phyloP scores from a whole-genome alignment of 1,140 invertebrate species.

The Drosophila sturtevanti region DNA sequence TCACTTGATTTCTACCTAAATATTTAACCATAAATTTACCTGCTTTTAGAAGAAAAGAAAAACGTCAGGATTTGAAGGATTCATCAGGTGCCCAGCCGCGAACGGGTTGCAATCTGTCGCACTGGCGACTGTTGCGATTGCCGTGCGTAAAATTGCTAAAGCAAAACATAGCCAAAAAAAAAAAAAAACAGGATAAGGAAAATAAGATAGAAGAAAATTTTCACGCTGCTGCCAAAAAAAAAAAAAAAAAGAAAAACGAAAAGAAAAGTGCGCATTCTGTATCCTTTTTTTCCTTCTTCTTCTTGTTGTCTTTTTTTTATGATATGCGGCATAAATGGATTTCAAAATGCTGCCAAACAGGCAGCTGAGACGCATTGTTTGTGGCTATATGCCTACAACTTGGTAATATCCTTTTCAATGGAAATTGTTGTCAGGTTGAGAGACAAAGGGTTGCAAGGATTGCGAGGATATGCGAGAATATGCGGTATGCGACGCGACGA shows the following conservation, averaged over 20 bases:
- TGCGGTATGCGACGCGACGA: slow-evolving; percentile 29
- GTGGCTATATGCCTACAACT: slow-evolving; percentile 10
- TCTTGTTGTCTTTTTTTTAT: slow-evolving; percentile 60
- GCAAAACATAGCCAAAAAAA: slow-evolving; percentile 45
- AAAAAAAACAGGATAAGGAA: slow-evolving; percentile 7
- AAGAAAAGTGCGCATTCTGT: slow-evolving; percentile 38
- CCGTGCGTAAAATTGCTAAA: slow-evolving; percentile 67
- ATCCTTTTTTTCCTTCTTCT: slow-evolving; percentile 44
- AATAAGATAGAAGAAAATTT: slow-evolving; percentile 51
- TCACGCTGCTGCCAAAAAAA: slow-evolving; percentile 45
- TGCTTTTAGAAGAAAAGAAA: background rate
- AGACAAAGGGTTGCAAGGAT: slow-evolving; percentile 66
- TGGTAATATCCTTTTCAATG: slow-evolving; percentile 49
- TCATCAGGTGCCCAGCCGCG: slow-evolving; percentile 69
- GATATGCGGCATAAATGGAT: slow-evolving; percentile 79
- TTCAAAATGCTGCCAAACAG: slow-evolving; percentile 73
- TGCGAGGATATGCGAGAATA: background rate
- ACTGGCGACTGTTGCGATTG: slow-evolving; percentile 31
- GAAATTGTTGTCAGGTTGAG: slow-evolving; percentile 63
- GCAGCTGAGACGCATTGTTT: slow-evolving; percentile 67
- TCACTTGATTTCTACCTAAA: slow-evolving; percentile 20
- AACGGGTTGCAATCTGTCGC: slow-evolving; percentile 48
- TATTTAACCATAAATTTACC: slow-evolving; percentile 31
- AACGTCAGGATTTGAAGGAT: slow-evolving; percentile 27
- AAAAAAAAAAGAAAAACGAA: too few relatives aligned